Conservation (phyloP, 2,797 vertebrate genomes). For the Neosilurus mollespiculum region DNA sequence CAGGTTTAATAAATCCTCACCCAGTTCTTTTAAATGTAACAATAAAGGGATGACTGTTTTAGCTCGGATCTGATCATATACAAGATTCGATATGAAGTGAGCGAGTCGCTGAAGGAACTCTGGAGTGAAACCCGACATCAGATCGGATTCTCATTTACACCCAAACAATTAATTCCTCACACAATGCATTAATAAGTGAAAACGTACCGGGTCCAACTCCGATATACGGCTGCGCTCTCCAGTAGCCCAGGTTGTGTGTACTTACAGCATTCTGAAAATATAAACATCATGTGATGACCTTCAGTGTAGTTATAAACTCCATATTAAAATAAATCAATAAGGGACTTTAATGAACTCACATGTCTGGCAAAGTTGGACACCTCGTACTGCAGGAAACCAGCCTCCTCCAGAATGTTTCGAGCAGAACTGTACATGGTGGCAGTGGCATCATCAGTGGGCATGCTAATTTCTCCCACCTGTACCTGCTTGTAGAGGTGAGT, state of each 20-base stretch:
- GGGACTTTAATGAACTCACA: constrained; percentile 68
- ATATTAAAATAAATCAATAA: background rate
- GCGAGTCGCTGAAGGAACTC: background rate
- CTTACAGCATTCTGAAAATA: constrained; percentile 80
- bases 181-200: background rate
- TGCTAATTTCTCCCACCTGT: constrained; percentile 59
- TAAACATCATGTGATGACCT: background rate
- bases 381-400: constrained; percentile 87
- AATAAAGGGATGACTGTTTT: background rate
- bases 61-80: background rate
- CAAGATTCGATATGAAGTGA: background rate
- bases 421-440: constrained; percentile 84
- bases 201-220: constrained; percentile 87
- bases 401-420: constrained; percentile 64
- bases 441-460: constrained; percentile 72
- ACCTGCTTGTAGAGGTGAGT: constrained; percentile 82
- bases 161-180: background rate
- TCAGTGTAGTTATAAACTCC: background rate
- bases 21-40: background rate
- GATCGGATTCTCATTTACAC: background rate
- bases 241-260: constrained; percentile 88
- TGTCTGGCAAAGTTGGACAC: constrained; percentile 91
- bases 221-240: constrained; percentile 86
- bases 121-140: background rate
- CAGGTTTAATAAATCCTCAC: background rate